Evolutionary conservation across 2,113 vertebrate genomes (phyloP), one percentile per base, ranked within the genome.

Genomic region (Tetrao urogallus): DNA sequence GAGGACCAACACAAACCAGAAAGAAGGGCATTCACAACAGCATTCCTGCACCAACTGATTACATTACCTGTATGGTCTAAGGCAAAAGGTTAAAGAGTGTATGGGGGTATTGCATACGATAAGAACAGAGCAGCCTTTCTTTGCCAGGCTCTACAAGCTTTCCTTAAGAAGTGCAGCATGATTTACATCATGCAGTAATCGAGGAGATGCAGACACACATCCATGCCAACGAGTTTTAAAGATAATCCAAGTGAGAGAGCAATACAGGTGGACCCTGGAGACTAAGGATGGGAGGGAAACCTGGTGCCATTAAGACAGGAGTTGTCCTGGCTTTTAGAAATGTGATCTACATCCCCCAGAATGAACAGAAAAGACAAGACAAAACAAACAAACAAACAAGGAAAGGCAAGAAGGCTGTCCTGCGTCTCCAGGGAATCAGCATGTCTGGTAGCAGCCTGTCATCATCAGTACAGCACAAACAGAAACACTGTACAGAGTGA

Each of bases 71-170:
- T 74, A 75, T 86, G 67, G 89, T 91, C 82, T 91, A 42, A 91
- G 88, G 60, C 76, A 63, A 86, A 74, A 91, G 89, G 82, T 93
- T 85, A 81, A 21, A 64, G 64, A 77, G 69, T 80, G 88, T 93
- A 95, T 81, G 43, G 42, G 86, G 72, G 76, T 88, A 90, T 72
- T 95, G 89, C 91, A 12, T 19, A 9, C 1, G 38, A 57, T 91
- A 90, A 88, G 91, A 95, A 94, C 85, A 94, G 82, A 92, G 45
- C 40, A 85, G 74, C 76, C 82, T 96, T 95, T 95, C 88, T 95
- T 94, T 78, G 65, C 50, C 42, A 78, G 76, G 76, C 61, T 90
- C 85, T 40, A 3, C 42, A 86, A 88, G 52, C 64, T 61, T 40
- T 88, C 91, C 67, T 91, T 75, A 89, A 77, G 93, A 47, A 78